Base-by-base conservation (phyloP, 1,140 invertebrate species). In the Brevipalpus yothersi region DNA sequence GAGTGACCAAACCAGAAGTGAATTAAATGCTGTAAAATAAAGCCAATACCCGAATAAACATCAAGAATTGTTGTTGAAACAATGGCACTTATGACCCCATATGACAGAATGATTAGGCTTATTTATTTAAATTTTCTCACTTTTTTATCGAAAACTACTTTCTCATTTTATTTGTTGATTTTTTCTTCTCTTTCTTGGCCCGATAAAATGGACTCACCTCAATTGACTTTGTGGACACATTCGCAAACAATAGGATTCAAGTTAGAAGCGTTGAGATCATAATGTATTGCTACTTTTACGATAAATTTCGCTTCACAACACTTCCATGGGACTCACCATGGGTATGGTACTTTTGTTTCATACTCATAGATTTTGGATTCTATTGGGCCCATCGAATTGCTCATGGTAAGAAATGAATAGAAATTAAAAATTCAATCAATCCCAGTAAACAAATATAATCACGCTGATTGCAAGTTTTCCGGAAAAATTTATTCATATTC, bases 351-450 rank as follows among this genome's bases (percentile, higher is more conserved):
- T 63, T 80, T 0, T 79, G 82, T 0, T 81, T 83, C 0, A 60
- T 92, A 8, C 78, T 76, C 4, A 81, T 88, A 0, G 88, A 93
- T 69, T 84, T 90, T 63, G 82, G 80, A 63, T 93, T 91, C 68
- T 93, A 93, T 70, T 91, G 86, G 86, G 78, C 87, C 62, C 88
- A 91, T 67, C 75, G 87, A 71, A 81, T 82, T 47, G 83, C 84
- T 67, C 84, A 89, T 70, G 84, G 84, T 89, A 73, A 74, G 42
- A 17, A 39, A 56, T 19, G 19, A 21, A 58, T 43, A 51, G 8
- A 17, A 51, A 2, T 51, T 2, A 17, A 51, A 17, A 51, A n/a
- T n/a, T 51, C 13, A 17, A 51, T 51, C 9, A n/a, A 15, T 13
- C 4, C 2, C 43, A 45, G 10, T 40, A 3, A 62, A 42, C 58